phyloP scores from a whole-genome alignment of 2,113 vertebrate species.

The Oreochromis niloticus region DNA sequence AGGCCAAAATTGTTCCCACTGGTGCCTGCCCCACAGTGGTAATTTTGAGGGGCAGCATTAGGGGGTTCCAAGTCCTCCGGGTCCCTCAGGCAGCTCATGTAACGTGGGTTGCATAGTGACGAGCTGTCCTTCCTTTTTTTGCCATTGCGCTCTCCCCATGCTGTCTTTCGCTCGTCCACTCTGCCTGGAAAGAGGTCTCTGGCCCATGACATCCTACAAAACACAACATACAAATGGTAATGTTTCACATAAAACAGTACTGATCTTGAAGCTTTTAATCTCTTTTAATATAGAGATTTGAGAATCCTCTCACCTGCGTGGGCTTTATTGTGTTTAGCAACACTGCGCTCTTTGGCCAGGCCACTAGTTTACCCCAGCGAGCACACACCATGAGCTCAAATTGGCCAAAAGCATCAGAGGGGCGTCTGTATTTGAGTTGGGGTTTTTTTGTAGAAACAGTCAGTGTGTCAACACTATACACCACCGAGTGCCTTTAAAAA shows the following conservation, averaged over 20 bases:
- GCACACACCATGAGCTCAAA: slow-evolving; percentile 59
- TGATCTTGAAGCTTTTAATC: not conserved
- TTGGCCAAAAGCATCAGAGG: slow-evolving; percentile 50
- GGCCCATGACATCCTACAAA: slow-evolving; percentile 91
- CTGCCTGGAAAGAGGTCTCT: slow-evolving; percentile 86
- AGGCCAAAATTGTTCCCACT: slow-evolving; percentile 64
- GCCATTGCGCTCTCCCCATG: slow-evolving; percentile 93
- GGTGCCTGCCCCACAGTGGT: slow-evolving; percentile 55
- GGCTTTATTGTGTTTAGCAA: slow-evolving; percentile 54
- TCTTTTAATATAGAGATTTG: not conserved
- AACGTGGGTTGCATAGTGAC: slow-evolving; percentile 82
- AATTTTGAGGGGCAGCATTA: slow-evolving; percentile 53
- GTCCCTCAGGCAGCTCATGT: slow-evolving; percentile 94
- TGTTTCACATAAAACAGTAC: fast-evolving
- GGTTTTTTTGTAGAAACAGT: slow-evolving; percentile 24
- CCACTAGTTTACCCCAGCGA: slow-evolving; percentile 65
- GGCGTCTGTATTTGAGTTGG: slow-evolving; percentile 23
- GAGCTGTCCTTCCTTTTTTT: slow-evolving; percentile 80
- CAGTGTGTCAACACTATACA: slow-evolving; percentile 3
- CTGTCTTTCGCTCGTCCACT: slow-evolving; percentile 89
- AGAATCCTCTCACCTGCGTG: slow-evolving; percentile 64
- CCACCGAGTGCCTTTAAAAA: not conserved
- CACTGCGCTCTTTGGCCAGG: slow-evolving; percentile 53
- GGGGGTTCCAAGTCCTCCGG: slow-evolving; percentile 73
- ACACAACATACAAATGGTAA: not conserved